Conservation (phyloP, 2,888 invertebrate species). For the Synergus itoensis region DNA sequence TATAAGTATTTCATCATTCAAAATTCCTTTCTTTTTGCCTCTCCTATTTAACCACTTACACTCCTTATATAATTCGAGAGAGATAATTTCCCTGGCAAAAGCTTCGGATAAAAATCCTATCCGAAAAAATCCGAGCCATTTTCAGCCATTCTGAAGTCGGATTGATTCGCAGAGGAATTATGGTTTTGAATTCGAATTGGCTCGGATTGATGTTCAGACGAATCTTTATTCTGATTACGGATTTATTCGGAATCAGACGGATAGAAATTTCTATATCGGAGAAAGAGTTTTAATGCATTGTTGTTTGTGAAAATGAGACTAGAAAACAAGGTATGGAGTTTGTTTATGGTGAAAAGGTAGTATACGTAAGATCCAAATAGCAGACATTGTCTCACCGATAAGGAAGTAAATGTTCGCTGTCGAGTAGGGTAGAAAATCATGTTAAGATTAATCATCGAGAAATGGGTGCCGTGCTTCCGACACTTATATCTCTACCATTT, state of each 20-base stretch:
- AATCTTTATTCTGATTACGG: no score
- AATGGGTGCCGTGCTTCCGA: constrained; percentile 50
- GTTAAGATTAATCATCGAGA: constrained; percentile 54
- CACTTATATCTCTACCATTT: constrained; percentile 51
- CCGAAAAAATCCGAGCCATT: no score
- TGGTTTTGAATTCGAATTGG: no score
- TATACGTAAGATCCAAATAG: constrained; percentile 38
- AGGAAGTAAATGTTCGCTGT: constrained; percentile 48
- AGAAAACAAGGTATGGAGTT: not conserved
- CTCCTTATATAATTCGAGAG: not conserved
- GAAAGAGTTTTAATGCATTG: constrained; percentile 4
- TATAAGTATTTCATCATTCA: no score
- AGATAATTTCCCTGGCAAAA: constrained; percentile 14
- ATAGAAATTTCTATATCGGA: not conserved
- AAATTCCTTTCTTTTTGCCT: no score
- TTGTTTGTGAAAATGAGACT: constrained; percentile 24
- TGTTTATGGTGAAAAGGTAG: constrained; percentile 11
- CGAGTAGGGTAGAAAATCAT: constrained; percentile 51
- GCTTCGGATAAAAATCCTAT: no score
- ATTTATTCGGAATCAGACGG: no score
- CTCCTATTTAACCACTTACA: no score
- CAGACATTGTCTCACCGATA: constrained; percentile 43
- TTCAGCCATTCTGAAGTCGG: no score
- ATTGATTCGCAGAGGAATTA: no score
- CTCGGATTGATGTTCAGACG: no score